These are phyloP conservation scores for Lepidocyrtinus sp. DNA, from an alignment of 2,888 invertebrate genomes.

Conservation along the genomic window DNA sequence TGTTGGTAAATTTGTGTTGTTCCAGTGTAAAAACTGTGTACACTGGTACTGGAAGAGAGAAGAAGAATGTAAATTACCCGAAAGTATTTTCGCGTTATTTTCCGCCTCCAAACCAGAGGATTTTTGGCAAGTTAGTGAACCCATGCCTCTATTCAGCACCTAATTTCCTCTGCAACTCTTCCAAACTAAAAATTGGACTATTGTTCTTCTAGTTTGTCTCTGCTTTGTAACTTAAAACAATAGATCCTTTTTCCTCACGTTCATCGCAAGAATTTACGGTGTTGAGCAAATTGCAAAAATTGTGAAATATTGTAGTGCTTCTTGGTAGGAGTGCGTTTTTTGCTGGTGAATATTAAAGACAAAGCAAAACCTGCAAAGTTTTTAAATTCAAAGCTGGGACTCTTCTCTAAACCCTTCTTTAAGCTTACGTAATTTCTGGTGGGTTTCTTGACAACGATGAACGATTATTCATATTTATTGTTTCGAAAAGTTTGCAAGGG, in stretches of 20 bases:
- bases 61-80: neutral
- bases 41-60: neutral
- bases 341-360: neutral
- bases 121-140: neutral
- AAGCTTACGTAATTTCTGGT: slow-evolving; percentile 8
- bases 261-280: too few species aligned
- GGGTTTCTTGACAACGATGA: neutral
- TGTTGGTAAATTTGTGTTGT: too few species aligned
- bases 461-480: slow-evolving; percentile 18
- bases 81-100: neutral
- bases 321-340: neutral
- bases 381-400: neutral
- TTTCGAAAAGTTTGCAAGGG: neutral
- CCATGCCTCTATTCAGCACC: slow-evolving; percentile 24
- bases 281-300: too few species aligned
- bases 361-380: neutral
- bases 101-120: neutral
- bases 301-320: neutral
- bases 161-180: slow-evolving; percentile 7
- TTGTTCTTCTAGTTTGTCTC: too few species aligned
- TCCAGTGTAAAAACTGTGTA: too few species aligned
- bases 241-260: neutral
- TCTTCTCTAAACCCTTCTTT: neutral
- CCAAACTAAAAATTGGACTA: neutral
- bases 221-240: slow-evolving; percentile 1